Conservation (phyloP, 1,140 invertebrate species). For the Wiebesia pumilae region DNA sequence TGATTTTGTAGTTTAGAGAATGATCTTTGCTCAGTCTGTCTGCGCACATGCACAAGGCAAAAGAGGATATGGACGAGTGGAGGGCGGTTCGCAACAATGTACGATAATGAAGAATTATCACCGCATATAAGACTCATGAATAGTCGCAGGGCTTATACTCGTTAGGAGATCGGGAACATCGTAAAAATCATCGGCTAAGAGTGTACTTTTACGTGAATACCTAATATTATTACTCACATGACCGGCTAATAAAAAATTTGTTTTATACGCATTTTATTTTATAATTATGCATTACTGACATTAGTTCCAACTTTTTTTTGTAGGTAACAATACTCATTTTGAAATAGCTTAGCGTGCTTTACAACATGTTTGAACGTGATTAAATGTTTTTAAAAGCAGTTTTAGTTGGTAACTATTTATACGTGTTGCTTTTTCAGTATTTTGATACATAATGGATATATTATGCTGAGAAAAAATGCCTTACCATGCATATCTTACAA, state of each 20-base stretch:
- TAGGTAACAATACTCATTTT: too few relatives aligned
- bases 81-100: slow-evolving; percentile 69
- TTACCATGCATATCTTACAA: neutral
- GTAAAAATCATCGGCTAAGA: slow-evolving; percentile 70
- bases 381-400: neutral
- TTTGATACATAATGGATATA: neutral
- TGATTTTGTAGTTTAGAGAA: slow-evolving; percentile 42
- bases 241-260: slow-evolving; percentile 49
- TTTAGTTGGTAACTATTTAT: neutral
- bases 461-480: neutral
- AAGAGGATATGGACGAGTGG: slow-evolving; percentile 9
- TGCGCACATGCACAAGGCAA: neutral
- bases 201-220: slow-evolving; percentile 36
- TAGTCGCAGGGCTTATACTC: slow-evolving; percentile 67
- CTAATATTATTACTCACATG: slow-evolving; percentile 48
- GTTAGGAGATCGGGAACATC: slow-evolving; percentile 69
- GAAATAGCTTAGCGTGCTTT: neutral
- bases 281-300: neutral
- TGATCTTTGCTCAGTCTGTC: neutral
- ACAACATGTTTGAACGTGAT: neutral
- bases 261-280: neutral
- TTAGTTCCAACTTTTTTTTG: neutral
- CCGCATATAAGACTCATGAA: slow-evolving; percentile 68
- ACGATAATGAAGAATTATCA: slow-evolving; percentile 76
- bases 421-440: neutral